These are phyloP conservation scores for Orthonevra nobilis DNA, from an alignment of 2,888 invertebrate genomes.

Conservation along the genomic window DNA sequence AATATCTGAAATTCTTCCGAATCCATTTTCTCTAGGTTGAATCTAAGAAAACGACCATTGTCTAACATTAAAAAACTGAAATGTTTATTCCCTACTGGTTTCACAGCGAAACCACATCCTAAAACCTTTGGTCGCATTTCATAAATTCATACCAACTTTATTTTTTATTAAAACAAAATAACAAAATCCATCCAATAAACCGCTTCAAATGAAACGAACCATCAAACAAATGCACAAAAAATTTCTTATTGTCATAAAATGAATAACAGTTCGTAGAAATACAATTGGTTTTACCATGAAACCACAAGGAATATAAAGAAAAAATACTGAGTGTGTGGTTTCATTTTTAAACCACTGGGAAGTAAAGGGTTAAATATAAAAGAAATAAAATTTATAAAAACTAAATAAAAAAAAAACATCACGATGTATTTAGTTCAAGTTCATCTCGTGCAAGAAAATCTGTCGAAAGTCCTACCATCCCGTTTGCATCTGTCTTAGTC, in stretches of 20 bases:
- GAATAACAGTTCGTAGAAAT: not conserved
- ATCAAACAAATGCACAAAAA: not conserved
- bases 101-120: constrained; percentile 8
- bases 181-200: no score
- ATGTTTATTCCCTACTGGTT: constrained; percentile 3
- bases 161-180: no score
- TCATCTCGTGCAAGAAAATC: no score
- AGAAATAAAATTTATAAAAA: no score
- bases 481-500: no score
- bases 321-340: not conserved
- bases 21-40: not conserved
- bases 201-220: not conserved
- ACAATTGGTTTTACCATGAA: not conserved
- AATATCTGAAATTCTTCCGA: not conserved
- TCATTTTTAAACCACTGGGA: not conserved
- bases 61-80: constrained; percentile 2
- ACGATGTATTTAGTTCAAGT: no score
- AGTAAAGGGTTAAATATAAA: not conserved
- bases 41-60: no score
- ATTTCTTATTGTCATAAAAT: not conserved
- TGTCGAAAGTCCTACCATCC: no score
- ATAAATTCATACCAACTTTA: constrained; percentile 4
- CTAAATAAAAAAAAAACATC: no score
- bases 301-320: constrained; percentile 10
- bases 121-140: constrained; percentile 5